Conservation (phyloP, 2,888 invertebrate species). For the Rotaria socialis region DNA sequence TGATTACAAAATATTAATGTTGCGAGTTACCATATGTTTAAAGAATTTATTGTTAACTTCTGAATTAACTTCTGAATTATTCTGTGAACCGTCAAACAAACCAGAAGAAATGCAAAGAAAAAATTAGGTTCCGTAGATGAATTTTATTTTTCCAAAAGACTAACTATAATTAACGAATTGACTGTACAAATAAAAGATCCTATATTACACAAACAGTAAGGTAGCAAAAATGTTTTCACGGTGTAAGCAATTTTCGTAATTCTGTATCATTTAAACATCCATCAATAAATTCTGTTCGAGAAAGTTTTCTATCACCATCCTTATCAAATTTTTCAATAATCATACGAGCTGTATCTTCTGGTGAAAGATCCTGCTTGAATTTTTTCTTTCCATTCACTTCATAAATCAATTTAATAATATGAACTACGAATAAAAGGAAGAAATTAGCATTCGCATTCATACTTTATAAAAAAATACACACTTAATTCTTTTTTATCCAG, state of each 20-base stretch:
- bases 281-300: background rate
- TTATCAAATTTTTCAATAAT: background rate
- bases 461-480: background rate
- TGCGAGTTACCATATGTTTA: too few species aligned
- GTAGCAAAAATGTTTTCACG: background rate
- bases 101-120: background rate
- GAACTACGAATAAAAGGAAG: background rate
- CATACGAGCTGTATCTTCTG: background rate
- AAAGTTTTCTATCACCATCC: background rate
- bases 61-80: too few species aligned
- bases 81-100: background rate
- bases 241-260: background rate
- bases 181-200: too few species aligned
- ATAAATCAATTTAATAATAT: background rate
- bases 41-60: too few species aligned
- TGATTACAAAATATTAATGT: too few species aligned
- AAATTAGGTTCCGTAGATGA: background rate
- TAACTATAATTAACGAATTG: background rate
- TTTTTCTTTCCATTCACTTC: background rate
- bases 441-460: background rate
- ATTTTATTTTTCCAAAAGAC: background rate
- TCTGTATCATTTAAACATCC: background rate
- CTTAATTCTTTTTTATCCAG: slow-evolving; percentile 25
- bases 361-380: background rate
- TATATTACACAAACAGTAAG: background rate